These are phyloP conservation scores for Agriopis aurantiaria DNA, from an alignment of 2,888 invertebrate genomes.

Conservation along the genomic window DNA sequence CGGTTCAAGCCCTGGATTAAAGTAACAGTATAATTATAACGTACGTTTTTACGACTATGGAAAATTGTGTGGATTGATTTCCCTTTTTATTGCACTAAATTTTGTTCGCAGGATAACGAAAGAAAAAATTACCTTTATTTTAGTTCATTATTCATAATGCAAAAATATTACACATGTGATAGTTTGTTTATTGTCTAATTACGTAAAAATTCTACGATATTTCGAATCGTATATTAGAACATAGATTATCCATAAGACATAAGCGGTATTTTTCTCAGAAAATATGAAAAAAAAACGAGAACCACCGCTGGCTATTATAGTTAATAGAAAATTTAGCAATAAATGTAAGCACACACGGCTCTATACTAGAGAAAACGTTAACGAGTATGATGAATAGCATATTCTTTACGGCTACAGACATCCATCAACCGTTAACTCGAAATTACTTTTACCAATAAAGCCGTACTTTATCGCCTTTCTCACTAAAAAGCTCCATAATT, in stretches of 20 bases:
- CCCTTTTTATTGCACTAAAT: neutral
- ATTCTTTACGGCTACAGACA: slow-evolving; percentile 3
- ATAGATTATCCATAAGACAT: too few relatives aligned
- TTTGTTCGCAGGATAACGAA: neutral
- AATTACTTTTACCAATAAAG: slow-evolving; percentile 28
- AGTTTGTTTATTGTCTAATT: too few relatives aligned
- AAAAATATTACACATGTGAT: too few relatives aligned
- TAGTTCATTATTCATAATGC: too few relatives aligned
- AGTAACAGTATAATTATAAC: too few relatives aligned
- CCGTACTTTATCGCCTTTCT: slow-evolving; percentile 16
- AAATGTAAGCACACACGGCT: neutral
- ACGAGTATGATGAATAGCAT: slow-evolving; percentile 6
- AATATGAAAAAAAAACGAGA: neutral
- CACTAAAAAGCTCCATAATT: slow-evolving; percentile 21
- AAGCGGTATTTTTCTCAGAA: too few relatives aligned
- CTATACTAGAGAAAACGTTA: neutral
- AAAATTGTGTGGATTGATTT: neutral
- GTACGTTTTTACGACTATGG: neutral
- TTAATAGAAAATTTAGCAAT: neutral
- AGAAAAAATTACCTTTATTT: too few relatives aligned
- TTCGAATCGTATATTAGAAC: too few relatives aligned
- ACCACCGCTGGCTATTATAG: neutral
- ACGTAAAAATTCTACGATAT: too few relatives aligned
- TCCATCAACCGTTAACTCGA: slow-evolving; percentile 14
- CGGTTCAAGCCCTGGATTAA: neutral